Percentiles rank a stretch among this genome's conserved stretches.
Evolutionary conservation across 2,797 vertebrate species (phyloP).

Genomic region (Pseudochaenichthys georgianus): DNA sequence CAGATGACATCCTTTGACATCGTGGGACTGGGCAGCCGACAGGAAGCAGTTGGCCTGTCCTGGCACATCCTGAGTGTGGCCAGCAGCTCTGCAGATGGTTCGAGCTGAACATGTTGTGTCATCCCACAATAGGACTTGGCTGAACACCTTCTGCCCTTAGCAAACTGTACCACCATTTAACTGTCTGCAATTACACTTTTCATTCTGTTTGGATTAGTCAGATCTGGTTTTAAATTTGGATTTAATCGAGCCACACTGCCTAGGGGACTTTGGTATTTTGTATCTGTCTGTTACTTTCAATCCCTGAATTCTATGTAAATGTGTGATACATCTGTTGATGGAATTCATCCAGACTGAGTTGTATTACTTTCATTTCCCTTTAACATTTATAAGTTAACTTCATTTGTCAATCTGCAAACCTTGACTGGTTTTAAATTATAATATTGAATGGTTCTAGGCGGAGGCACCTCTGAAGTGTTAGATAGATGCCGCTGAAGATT

Average conservation of each 20-base stretch:
- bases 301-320: conserved; percentile 2
- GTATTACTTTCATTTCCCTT: conserved; percentile 3
- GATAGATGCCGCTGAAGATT: background rate
- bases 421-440: background rate
- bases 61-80: conserved; percentile 61
- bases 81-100: conserved; percentile 68
- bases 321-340: background rate
- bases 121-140: conserved; percentile 68
- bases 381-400: background rate
- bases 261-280: background rate
- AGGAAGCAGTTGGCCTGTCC: conserved; percentile 65
- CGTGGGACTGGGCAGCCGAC: conserved; percentile 47
- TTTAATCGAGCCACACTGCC: conserved; percentile 8
- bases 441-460: background rate
- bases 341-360: background rate
- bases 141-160: conserved; percentile 60
- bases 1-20: conserved; percentile 45
- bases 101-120: conserved; percentile 70
- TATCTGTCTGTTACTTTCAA: background rate
- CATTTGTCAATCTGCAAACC: background rate
- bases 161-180: conserved; percentile 7
- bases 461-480: no score
- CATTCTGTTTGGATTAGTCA: conserved; percentile 34
- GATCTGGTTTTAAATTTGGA: conserved; percentile 9
- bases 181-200: conserved; percentile 15